These are phyloP conservation scores for Pomacea canaliculata DNA, from an alignment of 2,888 invertebrate species.

Conservation along the genomic window DNA sequence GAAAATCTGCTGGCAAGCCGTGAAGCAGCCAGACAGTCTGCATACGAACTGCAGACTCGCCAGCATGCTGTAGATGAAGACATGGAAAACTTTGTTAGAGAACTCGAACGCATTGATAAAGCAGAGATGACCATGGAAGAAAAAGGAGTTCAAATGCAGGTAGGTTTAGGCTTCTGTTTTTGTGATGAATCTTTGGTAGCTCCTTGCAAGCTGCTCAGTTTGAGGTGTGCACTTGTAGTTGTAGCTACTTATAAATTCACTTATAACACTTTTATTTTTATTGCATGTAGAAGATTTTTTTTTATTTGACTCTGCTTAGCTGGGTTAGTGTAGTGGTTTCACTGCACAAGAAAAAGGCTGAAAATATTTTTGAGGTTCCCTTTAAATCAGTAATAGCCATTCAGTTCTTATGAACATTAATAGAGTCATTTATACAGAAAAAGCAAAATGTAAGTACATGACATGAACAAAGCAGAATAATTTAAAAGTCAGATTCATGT, in stretches of 20 bases:
- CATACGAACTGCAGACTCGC: conserved; percentile 51
- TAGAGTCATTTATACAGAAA: too few species aligned
- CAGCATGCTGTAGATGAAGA: conserved; percentile 60
- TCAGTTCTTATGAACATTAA: too few species aligned
- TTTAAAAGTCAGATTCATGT: too few species aligned
- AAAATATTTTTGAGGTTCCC: too few species aligned
- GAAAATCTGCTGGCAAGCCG: conserved; percentile 56
- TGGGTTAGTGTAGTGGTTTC: too few species aligned
- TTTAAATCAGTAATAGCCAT: too few species aligned
- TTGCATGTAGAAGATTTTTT: neutral
- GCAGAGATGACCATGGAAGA: conserved; percentile 50
- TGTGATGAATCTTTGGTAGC: neutral
- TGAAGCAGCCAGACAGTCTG: conserved; percentile 48
- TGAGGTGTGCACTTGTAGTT: neutral
- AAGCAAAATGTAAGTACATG: too few species aligned
- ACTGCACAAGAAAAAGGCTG: too few species aligned
- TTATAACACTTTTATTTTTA: conserved; percentile 1
- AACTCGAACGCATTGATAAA: conserved; percentile 58
- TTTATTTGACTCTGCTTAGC: neutral
- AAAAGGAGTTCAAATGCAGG: conserved; percentile 52
- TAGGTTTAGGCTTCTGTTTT: conserved; percentile 34
- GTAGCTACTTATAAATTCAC: neutral
- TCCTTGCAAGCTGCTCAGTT: conserved; percentile 34
- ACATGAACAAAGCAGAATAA: too few species aligned
- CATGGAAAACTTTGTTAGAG: conserved; percentile 57